These are phyloP conservation scores for Heterocephalus glaber DNA, from an alignment of 2,113 vertebrate species.

Conservation along the genomic window DNA sequence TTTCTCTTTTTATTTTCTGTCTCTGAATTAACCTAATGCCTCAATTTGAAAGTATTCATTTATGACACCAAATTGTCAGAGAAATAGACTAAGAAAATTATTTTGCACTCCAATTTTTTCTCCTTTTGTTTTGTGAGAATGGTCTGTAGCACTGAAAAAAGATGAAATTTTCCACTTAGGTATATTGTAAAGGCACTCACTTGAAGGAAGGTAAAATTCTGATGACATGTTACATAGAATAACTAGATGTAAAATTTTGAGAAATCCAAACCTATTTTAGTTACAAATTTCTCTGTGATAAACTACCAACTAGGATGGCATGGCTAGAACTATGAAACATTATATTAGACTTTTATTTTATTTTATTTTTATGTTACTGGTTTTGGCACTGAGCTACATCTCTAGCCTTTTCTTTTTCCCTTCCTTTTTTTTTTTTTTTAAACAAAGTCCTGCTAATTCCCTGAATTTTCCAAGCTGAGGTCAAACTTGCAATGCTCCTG, in stretches of 20 bases:
- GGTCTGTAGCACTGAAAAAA: not conserved
- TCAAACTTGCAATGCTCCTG: not conserved
- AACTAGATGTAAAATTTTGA: not conserved
- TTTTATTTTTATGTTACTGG: not conserved
- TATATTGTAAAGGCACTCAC: not conserved
- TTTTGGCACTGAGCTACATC: not conserved
- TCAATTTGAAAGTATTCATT: constrained; percentile 23
- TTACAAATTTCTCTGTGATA: not conserved
- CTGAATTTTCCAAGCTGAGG: not conserved
- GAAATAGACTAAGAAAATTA: not conserved
- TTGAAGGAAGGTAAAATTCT: not conserved
- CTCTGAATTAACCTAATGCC: not conserved
- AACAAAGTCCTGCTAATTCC: not conserved
- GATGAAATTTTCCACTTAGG: not conserved
- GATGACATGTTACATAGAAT: not conserved
- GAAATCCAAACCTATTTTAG: constrained; percentile 2
- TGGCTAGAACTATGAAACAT: not conserved
- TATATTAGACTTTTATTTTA: not conserved
- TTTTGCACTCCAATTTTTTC: not conserved
- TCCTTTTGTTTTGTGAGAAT: constrained; percentile 16
- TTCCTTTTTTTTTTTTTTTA: not conserved
- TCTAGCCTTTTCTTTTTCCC: not conserved
- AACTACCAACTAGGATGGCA: not conserved
- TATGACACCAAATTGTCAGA: not conserved
- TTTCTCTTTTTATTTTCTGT: constrained; percentile 5